phyloP scores from a whole-genome alignment of 2,113 vertebrate genomes.

The Myiopsitta monachus region DNA sequence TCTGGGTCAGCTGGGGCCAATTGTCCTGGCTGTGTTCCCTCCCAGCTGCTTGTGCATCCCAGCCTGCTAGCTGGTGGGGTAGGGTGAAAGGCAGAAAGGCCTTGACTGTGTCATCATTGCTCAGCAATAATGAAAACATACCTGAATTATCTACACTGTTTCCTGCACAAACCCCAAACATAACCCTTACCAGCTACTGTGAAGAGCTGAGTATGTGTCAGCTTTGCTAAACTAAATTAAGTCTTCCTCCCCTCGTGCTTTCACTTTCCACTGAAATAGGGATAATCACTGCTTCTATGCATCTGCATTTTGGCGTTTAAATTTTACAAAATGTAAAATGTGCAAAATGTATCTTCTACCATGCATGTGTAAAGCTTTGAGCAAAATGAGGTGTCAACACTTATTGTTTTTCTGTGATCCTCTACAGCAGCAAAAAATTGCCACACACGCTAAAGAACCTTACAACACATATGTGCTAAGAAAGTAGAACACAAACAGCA shows the following conservation, averaged over 20 bases:
- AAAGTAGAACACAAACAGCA: neutral
- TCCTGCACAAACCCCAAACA: neutral
- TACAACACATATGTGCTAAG: neutral
- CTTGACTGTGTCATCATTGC: neutral
- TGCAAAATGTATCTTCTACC: neutral
- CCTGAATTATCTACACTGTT: neutral
- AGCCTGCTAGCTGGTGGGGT: accelerated
- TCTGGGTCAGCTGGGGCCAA: no score
- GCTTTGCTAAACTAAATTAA: neutral
- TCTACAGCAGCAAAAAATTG: neutral
- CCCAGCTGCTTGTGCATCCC: neutral
- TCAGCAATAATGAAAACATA: neutral
- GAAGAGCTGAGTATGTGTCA: neutral
- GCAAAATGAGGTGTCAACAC: neutral
- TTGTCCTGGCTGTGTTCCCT: neutral
- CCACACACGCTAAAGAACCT: neutral
- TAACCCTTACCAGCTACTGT: accelerated
- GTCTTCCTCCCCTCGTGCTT: neutral
- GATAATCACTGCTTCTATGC: neutral
- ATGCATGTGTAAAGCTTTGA: neutral
- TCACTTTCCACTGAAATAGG: neutral
- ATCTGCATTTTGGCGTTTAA: neutral
- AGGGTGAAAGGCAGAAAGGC: neutral
- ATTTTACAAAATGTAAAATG: neutral
- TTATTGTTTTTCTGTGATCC: neutral